Base-by-base conservation (phyloP, 2,888 invertebrate genomes). In the Polietes domitor region DNA sequence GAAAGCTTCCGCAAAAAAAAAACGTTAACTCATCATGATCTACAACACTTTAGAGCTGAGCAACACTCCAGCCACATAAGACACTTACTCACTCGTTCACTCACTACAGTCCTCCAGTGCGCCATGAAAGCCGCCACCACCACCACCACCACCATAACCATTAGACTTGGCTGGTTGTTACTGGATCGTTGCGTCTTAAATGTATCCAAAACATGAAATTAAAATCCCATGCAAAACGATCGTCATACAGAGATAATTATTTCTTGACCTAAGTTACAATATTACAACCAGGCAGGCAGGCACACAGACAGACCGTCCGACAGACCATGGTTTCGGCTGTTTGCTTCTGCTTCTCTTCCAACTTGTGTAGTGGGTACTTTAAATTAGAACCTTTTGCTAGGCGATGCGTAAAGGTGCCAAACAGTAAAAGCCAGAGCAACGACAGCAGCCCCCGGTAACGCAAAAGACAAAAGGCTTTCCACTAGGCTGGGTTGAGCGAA, bases 391-490 rank as follows among this genome's bases (percentile, higher is more conserved):
- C 81, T 77, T 85, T 77, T 76, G 70, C 73, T 74, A 85, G 86
- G 87, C 88, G 89, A 89, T 90, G 90, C 90, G 90, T 90, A 89
- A 90, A 90, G 90, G 90, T 90, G 90, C 88, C 87, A 89, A 89
- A 87, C 78, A 76, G 15, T 5, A 32, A 53, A 53, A 53, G 50
- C 71, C 43, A 55, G 55, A 12, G 37, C 63, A 65, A 37, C 9
- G 41, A 7, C 6, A 41, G 15, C 41, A 41, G 41, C 41, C 6
- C 9, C 41, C 10, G 9, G 58, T n/a, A 58, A 26, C 4, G 26
- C 10, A 26, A 65, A 41, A 65, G 10, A 12, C 68, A 43, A 68
- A 68, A 68, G 68, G 24, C 41, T 68, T 68, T 68, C 41, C 68
- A 43, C 58, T 10, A 1, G 24, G 24, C 9, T 12, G 58, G 43